Conservation (phyloP, 1,140 invertebrate genomes). For the Drosophila tristis region DNA sequence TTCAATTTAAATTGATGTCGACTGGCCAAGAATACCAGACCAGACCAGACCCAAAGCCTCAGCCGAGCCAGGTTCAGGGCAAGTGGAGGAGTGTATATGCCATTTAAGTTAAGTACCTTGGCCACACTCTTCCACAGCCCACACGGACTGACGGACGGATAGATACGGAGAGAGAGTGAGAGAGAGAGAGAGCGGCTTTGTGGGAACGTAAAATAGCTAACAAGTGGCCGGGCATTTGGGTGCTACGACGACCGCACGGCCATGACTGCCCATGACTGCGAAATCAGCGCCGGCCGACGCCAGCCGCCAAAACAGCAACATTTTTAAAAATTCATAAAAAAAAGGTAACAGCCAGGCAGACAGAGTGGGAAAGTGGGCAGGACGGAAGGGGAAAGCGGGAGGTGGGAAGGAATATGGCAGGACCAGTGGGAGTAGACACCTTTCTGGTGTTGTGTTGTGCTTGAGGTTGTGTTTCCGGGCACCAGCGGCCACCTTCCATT, state of each 20-base stretch:
- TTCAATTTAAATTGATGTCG: constrained; percentile 83
- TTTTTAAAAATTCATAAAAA: constrained; percentile 83
- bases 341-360: constrained; percentile 40
- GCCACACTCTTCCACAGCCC: constrained; percentile 40
- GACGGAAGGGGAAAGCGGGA: too few species aligned
- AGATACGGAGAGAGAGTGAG: neutral
- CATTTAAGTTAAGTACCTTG: constrained; percentile 81
- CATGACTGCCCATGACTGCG: constrained; percentile 68
- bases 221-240: constrained; percentile 74
- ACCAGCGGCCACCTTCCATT: constrained; percentile 52
- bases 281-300: constrained; percentile 70
- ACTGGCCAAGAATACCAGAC: constrained; percentile 35
- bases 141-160: constrained; percentile 8
- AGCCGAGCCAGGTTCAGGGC: constrained; percentile 13
- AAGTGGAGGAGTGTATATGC: constrained; percentile 62
- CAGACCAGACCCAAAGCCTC: too few species aligned
- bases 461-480: constrained; percentile 42
- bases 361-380: neutral
- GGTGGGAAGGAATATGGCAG: neutral
- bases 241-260: constrained; percentile 34
- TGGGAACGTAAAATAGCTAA: constrained; percentile 78
- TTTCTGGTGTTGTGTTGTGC: constrained; percentile 15
- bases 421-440: constrained; percentile 8
- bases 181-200: constrained; percentile 8
- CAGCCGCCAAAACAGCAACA: constrained; percentile 76